A percentile compares a stretch with the other conserved stretches of the same genome.
These are phyloP conservation scores for Scaptodrosophila lebanonensis DNA, from an alignment of 1,140 invertebrate species.

Conservation along the genomic window DNA sequence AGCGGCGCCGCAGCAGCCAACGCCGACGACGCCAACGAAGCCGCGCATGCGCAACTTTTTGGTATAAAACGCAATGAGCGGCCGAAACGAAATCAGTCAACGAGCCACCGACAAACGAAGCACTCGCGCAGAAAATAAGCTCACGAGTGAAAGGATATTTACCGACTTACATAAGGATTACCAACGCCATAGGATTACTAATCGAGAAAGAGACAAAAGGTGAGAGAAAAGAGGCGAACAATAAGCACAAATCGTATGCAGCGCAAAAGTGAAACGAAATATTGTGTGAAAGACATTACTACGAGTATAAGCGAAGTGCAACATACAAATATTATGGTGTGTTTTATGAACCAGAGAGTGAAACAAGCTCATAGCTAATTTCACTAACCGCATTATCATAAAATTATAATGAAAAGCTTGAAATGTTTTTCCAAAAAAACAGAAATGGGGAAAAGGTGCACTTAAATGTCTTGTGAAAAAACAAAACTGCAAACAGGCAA, in stretches of 20 bases:
- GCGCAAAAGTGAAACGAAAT: constrained; percentile 23
- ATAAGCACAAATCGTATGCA: background rate
- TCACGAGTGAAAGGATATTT: constrained; percentile 60
- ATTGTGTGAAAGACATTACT: too few relatives aligned
- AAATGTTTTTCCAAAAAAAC: too few relatives aligned
- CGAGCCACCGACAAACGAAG: constrained; percentile 51
- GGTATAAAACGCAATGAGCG: constrained; percentile 62
- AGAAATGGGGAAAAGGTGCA: too few relatives aligned
- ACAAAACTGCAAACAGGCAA: too few relatives aligned
- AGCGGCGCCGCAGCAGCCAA: constrained; percentile 2
- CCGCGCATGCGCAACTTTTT: constrained; percentile 56
- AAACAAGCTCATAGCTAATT: too few relatives aligned
- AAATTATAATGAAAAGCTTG: too few relatives aligned
- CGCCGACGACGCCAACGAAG: constrained; percentile 18
- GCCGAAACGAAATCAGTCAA: constrained; percentile 72
- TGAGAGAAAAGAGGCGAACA: constrained; percentile 32
- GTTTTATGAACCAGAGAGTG: too few relatives aligned
- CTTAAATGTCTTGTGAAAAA: too few relatives aligned
- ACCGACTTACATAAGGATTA: constrained; percentile 59
- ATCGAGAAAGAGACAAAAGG: constrained; percentile 33
- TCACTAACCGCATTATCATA: too few relatives aligned
- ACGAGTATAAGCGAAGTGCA: too few relatives aligned
- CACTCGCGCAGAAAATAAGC: constrained; percentile 35
- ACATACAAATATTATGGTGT: too few relatives aligned
- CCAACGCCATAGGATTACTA: constrained; percentile 43